phyloP scores from a whole-genome alignment of 1,140 invertebrate species.

The Contarinia nasturtii region DNA sequence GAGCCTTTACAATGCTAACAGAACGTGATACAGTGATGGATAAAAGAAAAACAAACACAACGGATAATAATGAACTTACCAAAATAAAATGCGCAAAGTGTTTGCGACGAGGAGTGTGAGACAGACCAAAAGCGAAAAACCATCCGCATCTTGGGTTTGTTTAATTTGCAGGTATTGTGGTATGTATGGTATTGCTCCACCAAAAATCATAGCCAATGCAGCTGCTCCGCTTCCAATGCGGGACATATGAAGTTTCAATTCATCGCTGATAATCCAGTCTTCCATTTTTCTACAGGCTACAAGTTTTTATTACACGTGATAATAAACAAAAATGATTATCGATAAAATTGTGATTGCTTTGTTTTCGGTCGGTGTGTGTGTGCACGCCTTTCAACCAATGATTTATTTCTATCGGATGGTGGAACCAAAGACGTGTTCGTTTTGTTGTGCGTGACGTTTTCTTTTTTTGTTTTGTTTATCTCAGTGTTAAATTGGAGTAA shows the following conservation, averaged over 20 bases:
- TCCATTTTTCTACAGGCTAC: constrained; percentile 8
- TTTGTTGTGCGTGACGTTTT: too few relatives aligned
- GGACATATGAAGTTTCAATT: constrained; percentile 39
- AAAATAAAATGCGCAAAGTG: constrained; percentile 91
- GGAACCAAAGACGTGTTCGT: too few relatives aligned
- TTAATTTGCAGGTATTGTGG: constrained; percentile 90
- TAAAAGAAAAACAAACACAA: constrained; percentile 34
- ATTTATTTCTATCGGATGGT: too few relatives aligned
- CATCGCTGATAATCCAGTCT: constrained; percentile 54
- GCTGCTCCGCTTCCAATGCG: constrained; percentile 46
- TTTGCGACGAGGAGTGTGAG: constrained; percentile 87
- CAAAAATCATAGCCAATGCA: constrained; percentile 74
- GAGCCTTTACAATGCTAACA: neutral
- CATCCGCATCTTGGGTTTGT: constrained; percentile 74
- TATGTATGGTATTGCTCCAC: constrained; percentile 68
- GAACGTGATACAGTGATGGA: constrained; percentile 28
- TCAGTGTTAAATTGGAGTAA: too few relatives aligned
- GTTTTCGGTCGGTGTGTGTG: too few relatives aligned
- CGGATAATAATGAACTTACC: constrained; percentile 42
- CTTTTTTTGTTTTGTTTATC: too few relatives aligned
- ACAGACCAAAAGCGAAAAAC: constrained; percentile 94
- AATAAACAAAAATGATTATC: too few relatives aligned
- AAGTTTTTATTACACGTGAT: too few relatives aligned
- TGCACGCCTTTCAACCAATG: too few relatives aligned
- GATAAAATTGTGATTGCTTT: too few relatives aligned